phyloP scores from a whole-genome alignment of 2,113 vertebrate species.

The Piprites chloris region DNA sequence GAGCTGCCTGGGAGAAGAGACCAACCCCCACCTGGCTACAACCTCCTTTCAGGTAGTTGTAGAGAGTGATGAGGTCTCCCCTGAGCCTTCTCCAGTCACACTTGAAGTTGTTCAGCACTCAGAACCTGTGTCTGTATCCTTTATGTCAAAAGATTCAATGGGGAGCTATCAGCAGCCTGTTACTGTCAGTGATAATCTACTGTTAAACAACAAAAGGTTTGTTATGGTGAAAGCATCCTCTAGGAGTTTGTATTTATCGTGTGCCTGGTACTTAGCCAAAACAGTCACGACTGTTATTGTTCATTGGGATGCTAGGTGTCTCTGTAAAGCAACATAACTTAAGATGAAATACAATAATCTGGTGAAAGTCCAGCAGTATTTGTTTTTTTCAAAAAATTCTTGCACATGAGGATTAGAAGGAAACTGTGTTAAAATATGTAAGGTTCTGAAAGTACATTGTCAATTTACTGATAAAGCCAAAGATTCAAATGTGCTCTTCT shows the following conservation, averaged over 20 bases:
- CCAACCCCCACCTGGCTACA: too few relatives aligned
- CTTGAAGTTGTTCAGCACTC: not conserved
- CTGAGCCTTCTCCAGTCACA: too few relatives aligned
- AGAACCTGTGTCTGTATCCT: not conserved
- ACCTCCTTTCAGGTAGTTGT: too few relatives aligned
- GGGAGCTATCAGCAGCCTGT: not conserved
- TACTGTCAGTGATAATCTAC: not conserved
- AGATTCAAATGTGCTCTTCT: not conserved
- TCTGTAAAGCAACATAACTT: not conserved
- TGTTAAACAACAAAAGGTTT: not conserved
- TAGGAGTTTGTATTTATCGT: not conserved
- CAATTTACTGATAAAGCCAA: not conserved
- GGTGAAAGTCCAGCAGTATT: not conserved
- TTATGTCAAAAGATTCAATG: not conserved
- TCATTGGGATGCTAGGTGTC: not conserved
- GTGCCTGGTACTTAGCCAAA: not conserved
- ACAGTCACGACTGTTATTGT: not conserved
- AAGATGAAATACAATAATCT: not conserved
- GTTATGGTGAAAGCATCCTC: not conserved
- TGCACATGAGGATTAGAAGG: not conserved
- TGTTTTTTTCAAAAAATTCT: conserved; percentile 5
- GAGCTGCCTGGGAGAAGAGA: too few relatives aligned
- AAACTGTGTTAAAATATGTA: not conserved
- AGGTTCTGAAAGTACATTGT: not conserved
- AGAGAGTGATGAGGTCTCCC: too few relatives aligned